Base-by-base conservation (phyloP, 2,113 vertebrate genomes). In the Stictonetta naevosa region DNA sequence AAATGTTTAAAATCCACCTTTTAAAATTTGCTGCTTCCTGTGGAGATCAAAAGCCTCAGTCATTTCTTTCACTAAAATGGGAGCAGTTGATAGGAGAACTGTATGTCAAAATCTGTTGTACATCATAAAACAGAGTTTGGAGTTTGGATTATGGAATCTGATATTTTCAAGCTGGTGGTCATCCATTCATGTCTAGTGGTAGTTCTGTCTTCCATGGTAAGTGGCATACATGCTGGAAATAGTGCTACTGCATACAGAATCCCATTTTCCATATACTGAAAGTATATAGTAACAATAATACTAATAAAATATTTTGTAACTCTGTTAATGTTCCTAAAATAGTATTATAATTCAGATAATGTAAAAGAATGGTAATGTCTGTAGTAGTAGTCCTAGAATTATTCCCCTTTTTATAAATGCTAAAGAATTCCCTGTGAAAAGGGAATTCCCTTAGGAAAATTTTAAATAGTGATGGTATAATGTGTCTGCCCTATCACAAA, bases 401-500 rank as follows among this genome's bases (percentile, higher is more conserved):
- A 75, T 52, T 93, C 11, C 16, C 63, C 63, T 78, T 92, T 94
- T 88, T 86, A 55, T 78, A 60, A 60, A 55, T 82, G 25, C 31
- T 87, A 79, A 85, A 93, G 71, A 77, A 69, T 73, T 10, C 3
- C 6, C 3, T 2, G 1, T 83, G 55, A 50, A 93, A 87, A 76
- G 36, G 40, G 33, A 88, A 90, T 59, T 14, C 26, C 0, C 0
- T 19, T 69, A 56, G 53, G 29, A 84, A 68, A 53, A 73, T 2
- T 58, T 76, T n/a, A 28, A 62, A 50, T 50, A 83, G 16, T 28
- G 11, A 8, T 79, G 63, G 21, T 73, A 40, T 74, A 85, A 62
- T 10, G 2, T 31, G 11, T 63, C 40, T 77, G 63, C 8, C 19
- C 82, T 82, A 11, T 69, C 22, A 60, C 3, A 67, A 36, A 66